Evolutionary conservation across 2,797 vertebrate genomes (phyloP).

Genomic region (Melanotaenia maccullochi): DNA sequence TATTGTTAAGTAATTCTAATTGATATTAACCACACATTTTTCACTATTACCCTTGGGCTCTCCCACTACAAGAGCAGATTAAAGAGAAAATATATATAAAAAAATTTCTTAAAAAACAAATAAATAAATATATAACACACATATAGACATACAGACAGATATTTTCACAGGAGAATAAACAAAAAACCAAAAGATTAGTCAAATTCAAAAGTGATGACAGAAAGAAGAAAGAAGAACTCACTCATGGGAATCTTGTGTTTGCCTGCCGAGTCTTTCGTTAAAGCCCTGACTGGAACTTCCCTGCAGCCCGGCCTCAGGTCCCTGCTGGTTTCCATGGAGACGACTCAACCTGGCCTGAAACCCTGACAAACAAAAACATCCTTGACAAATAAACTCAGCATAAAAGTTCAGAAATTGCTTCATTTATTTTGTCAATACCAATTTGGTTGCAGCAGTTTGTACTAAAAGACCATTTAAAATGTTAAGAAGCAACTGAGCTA

Average conservation of each 20-base stretch:
- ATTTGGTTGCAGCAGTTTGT: background rate
- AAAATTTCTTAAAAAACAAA: too few species aligned
- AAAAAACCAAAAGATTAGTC: background rate
- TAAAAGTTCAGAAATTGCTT: background rate
- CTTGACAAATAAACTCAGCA: constrained; percentile 1
- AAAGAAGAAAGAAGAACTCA: constrained; percentile 76
- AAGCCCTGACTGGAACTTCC: constrained; percentile 81
- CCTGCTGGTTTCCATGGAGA: constrained; percentile 84
- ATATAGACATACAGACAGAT: too few species aligned
- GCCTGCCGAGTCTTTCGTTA: constrained; percentile 86
- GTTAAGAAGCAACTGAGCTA: background rate
- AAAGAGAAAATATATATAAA: background rate
- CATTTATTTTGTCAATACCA: background rate
- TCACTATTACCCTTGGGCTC: background rate
- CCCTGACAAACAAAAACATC: constrained; percentile 73
- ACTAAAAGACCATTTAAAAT: background rate
- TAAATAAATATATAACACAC: too few species aligned
- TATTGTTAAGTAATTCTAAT: too few species aligned
- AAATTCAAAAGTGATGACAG: background rate
- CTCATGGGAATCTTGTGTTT: constrained; percentile 91
- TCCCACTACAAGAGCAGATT: background rate
- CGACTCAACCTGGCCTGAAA: constrained; percentile 92
- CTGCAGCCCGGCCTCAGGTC: constrained; percentile 72
- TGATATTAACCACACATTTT: too few species aligned
- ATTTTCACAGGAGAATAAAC: background rate